phyloP scores from a whole-genome alignment of 2,888 invertebrate genomes.

The Palloptera scutellata region DNA sequence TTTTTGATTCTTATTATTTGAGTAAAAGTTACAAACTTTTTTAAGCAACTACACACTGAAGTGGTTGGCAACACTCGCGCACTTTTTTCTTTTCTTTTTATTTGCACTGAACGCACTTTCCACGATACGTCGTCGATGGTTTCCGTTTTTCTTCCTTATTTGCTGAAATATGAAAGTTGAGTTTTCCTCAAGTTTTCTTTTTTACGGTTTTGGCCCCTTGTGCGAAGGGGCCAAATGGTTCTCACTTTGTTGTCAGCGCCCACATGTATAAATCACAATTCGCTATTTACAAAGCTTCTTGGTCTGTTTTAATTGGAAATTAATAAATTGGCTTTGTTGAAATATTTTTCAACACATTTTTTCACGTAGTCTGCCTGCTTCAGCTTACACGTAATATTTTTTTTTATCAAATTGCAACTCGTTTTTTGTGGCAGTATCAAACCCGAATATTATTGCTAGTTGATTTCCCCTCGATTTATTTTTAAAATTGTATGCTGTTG shows the following conservation, averaged over 20 bases:
- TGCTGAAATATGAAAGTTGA: slow-evolving; percentile 16
- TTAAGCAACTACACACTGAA: slow-evolving; percentile 4
- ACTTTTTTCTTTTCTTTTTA: slow-evolving; percentile 13
- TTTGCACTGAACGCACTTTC: slow-evolving; percentile 10
- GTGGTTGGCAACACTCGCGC: not conserved
- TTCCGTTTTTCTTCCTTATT: slow-evolving; percentile 18
- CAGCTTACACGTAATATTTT: slow-evolving; percentile 30
- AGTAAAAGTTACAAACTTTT: slow-evolving; percentile 18
- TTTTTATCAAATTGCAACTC: too few relatives aligned
- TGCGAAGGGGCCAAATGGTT: slow-evolving; percentile 33
- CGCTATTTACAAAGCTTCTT: not conserved
- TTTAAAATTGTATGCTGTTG: too few relatives aligned
- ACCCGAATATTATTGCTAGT: too few relatives aligned
- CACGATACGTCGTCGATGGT: slow-evolving; percentile 15
- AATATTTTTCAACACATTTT: slow-evolving; percentile 31
- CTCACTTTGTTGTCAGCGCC: slow-evolving; percentile 11
- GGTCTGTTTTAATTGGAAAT: not conserved
- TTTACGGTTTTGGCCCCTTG: slow-evolving; percentile 35
- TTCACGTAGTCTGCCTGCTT: slow-evolving; percentile 21
- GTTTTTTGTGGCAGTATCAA: too few relatives aligned
- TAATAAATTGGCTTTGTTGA: not conserved
- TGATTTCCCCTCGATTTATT: too few relatives aligned
- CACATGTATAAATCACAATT: not conserved
- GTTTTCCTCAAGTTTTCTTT: slow-evolving; percentile 12
- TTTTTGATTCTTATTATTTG: not conserved